Conservation (phyloP, 1,140 invertebrate species). For the Paramacrobiotus metropolitanus region DNA sequence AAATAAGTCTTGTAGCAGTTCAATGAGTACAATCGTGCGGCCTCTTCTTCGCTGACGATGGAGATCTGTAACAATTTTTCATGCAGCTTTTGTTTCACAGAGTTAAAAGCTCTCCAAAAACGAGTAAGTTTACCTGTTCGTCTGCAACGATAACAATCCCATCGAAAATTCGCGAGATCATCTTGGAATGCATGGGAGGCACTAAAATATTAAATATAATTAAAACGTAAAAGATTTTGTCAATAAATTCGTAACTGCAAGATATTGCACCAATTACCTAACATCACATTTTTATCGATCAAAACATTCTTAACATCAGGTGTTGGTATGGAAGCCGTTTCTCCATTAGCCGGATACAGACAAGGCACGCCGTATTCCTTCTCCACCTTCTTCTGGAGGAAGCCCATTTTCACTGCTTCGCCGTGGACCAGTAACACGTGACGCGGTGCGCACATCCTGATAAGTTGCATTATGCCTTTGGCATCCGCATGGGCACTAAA, state of each 20-base stretch:
- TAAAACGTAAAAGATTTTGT: too few relatives aligned
- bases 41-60: too few relatives aligned
- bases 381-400: slow-evolving; percentile 71
- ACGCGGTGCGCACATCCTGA: slow-evolving; percentile 85
- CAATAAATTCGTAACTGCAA: too few relatives aligned
- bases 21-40: too few relatives aligned
- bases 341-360: neutral
- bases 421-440: slow-evolving; percentile 95
- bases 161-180: neutral
- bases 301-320: neutral
- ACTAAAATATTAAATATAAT: too few relatives aligned
- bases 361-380: slow-evolving; percentile 31
- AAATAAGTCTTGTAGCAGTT: too few relatives aligned
- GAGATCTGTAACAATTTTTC: too few relatives aligned
- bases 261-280: too few relatives aligned
- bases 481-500: slow-evolving; percentile 99
- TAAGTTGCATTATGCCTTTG: slow-evolving; percentile 98
- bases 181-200: neutral
- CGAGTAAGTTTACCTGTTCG: neutral
- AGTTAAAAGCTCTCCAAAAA: too few relatives aligned
- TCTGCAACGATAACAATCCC: neutral
- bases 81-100: too few relatives aligned
- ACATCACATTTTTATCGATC: neutral
- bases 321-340: neutral
- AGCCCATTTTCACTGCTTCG: slow-evolving; percentile 64